Conservation (phyloP, 2,797 vertebrate species). For the Chloroceryle amazona region DNA sequence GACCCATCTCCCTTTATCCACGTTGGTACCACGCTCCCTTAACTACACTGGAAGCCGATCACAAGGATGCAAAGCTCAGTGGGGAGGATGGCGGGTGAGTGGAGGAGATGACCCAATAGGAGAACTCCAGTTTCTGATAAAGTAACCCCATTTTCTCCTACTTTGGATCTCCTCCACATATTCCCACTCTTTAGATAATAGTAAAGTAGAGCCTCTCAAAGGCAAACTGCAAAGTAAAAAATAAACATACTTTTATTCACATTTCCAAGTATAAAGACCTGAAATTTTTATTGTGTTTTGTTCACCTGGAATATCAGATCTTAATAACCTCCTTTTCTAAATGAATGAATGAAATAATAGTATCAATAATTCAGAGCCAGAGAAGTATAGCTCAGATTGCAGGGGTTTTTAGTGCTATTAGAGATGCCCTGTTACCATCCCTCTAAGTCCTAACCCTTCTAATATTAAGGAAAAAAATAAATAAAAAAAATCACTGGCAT, state of each 20-base stretch:
- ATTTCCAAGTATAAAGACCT: not conserved
- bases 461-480: not conserved
- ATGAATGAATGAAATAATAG: not conserved
- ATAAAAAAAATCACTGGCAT: not conserved
- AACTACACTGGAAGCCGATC: constrained; percentile 75
- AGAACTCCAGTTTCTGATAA: constrained; percentile 71
- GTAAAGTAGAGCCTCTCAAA: constrained; percentile 69
- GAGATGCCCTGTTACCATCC: not conserved
- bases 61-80: constrained; percentile 74
- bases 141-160: constrained; percentile 72
- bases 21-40: constrained; percentile 69
- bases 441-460: not conserved
- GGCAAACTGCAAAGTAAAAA: constrained; percentile 71
- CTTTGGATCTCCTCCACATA: constrained; percentile 73
- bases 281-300: not conserved
- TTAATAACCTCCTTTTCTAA: not conserved
- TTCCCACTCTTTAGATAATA: constrained; percentile 70
- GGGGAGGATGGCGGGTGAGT: constrained; percentile 71
- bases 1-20: constrained; percentile 77
- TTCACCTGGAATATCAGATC: not conserved
- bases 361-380: not conserved
- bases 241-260: constrained; percentile 11
- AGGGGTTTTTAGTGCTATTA: not conserved
- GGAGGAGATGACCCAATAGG: constrained; percentile 72
- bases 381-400: not conserved